These are phyloP conservation scores for Hemicrepidius hirtus DNA, from an alignment of 2,888 invertebrate species.

Conservation along the genomic window DNA sequence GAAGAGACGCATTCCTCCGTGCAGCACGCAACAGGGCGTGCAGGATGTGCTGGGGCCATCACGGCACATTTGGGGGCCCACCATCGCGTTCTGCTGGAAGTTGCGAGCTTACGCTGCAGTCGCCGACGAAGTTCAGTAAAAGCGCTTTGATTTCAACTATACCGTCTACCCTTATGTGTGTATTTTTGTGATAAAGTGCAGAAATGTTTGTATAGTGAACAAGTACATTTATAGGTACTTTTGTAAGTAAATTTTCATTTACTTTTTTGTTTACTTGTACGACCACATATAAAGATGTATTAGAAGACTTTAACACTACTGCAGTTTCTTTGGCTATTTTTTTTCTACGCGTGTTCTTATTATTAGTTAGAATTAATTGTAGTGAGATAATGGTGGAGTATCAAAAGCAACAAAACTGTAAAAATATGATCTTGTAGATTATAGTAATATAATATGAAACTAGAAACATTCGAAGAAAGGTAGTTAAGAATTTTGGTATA, in stretches of 20 bases:
- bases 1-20: conserved; percentile 65
- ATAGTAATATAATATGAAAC: no score
- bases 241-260: not conserved
- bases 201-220: not conserved
- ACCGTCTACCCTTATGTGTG: not conserved
- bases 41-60: conserved; percentile 66
- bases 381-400: no score
- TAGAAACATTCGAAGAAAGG: no score
- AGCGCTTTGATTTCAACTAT: conserved; percentile 32
- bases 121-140: conserved; percentile 41
- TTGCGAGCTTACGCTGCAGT: conserved; percentile 50
- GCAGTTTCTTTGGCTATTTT: no score
- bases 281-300: no score
- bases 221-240: not conserved
- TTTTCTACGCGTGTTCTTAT: no score
- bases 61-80: conserved; percentile 68
- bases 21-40: conserved; percentile 69
- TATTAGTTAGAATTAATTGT: no score
- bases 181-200: conserved; percentile 1
- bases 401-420: no score
- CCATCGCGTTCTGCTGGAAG: conserved; percentile 61
- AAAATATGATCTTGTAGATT: no score
- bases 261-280: no score
- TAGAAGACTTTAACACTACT: no score
- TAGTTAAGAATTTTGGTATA: no score